A percentile compares a stretch with the other conserved stretches of the same genome.
Conservation (phyloP, 2,888 invertebrate species). For the Scaptomyza flava region DNA sequence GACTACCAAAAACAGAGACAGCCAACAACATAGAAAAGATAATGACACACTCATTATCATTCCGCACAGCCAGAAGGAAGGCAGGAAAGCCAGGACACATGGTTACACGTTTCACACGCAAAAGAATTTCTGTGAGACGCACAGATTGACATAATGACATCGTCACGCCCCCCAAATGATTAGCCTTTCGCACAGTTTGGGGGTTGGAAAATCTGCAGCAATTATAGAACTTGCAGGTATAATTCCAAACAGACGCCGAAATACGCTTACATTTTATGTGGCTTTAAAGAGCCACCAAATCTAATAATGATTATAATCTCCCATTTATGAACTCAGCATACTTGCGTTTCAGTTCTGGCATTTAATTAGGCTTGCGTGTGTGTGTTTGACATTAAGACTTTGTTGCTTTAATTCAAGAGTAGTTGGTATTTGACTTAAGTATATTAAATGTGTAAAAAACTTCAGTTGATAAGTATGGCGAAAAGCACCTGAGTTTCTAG, state of each 20-base stretch:
- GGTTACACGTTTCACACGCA: conserved; percentile 50
- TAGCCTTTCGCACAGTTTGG: conserved; percentile 52
- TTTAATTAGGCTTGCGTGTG: conserved; percentile 74
- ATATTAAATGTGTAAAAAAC: conserved; percentile 35
- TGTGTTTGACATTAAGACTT: conserved; percentile 56
- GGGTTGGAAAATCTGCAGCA: conserved; percentile 27
- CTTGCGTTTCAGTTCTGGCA: conserved; percentile 71
- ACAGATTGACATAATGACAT: conserved; percentile 78
- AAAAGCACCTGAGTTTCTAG: conserved; percentile 15
- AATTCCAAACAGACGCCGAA: conserved; percentile 68
- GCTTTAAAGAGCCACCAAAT: conserved; percentile 65
- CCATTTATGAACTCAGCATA: conserved; percentile 11
- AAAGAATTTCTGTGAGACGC: conserved; percentile 54
- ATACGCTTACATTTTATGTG: conserved; percentile 49
- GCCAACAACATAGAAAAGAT: conserved; percentile 60
- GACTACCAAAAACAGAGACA: conserved; percentile 73
- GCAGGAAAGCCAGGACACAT: conserved; percentile 26
- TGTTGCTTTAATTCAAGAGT: conserved; percentile 21
- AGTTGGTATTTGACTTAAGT: conserved; percentile 30
- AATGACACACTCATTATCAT: conserved; percentile 70
- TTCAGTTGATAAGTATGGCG: not conserved
- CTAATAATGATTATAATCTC: conserved; percentile 73
- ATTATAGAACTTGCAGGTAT: conserved; percentile 64
- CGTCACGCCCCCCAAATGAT: conserved; percentile 75
- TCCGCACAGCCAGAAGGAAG: conserved; percentile 25